Conservation (phyloP, 2,797 vertebrate genomes). For the Cercopithecus hamlyni region DNA sequence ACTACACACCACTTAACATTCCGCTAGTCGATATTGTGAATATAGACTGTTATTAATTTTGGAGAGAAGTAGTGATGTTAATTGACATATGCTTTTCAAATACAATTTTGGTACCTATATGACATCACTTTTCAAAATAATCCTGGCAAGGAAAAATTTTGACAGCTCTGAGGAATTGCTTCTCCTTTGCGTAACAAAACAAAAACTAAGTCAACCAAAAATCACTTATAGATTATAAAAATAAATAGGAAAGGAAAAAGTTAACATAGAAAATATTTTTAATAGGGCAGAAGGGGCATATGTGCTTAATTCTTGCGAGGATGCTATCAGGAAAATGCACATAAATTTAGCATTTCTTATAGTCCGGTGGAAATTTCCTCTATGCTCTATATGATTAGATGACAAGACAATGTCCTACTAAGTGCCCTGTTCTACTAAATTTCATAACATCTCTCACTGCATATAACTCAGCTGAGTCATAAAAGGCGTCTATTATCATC, state of each 20-base stretch:
- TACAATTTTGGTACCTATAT: neutral
- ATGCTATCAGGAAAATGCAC: neutral
- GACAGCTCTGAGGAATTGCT: neutral
- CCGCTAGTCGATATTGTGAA: neutral
- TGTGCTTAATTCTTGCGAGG: neutral
- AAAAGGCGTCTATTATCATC: neutral
- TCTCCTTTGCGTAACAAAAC: neutral
- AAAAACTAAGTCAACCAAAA: neutral
- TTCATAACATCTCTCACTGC: neutral
- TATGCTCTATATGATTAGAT: neutral
- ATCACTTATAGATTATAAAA: neutral
- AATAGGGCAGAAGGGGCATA: rapidly evolving
- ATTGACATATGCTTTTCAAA: slow-evolving; percentile 1
- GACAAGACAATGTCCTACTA: neutral
- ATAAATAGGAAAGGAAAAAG: neutral
- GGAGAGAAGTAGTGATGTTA: neutral
- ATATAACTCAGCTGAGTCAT: neutral
- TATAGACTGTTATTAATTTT: neutral
- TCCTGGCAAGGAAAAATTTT: neutral
- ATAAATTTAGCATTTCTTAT: neutral
- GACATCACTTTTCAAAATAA: slow-evolving; percentile 38
- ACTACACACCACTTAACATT: neutral
- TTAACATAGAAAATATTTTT: slow-evolving; percentile 19
- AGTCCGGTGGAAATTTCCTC: neutral
- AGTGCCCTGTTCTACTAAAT: neutral